Conservation (phyloP, 2,113 vertebrate genomes). For the Nerophis lumbriciformis region DNA sequence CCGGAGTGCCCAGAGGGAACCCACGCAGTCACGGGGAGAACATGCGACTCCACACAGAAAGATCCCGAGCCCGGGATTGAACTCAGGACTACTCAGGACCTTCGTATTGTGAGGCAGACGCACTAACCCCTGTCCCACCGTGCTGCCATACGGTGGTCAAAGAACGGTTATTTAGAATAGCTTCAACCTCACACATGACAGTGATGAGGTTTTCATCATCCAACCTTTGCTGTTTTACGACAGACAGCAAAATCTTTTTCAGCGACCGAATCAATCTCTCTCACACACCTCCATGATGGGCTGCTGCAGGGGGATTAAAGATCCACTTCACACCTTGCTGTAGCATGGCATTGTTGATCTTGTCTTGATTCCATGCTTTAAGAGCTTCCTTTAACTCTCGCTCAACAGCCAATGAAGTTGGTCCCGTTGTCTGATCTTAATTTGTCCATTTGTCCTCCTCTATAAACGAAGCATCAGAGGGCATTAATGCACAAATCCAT, state of each 20-base stretch:
- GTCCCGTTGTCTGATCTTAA: not conserved
- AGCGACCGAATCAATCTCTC: not conserved
- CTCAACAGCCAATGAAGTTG: not conserved
- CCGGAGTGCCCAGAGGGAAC: too few relatives aligned
- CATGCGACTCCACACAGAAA: too few relatives aligned
- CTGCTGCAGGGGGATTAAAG: not conserved
- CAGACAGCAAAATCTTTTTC: not conserved
- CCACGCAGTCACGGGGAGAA: too few relatives aligned
- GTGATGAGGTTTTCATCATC: not conserved
- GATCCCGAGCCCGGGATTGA: too few relatives aligned
- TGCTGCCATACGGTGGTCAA: not conserved
- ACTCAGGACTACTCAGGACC: too few relatives aligned
- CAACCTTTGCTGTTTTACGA: not conserved
- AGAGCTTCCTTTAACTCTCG: not conserved
- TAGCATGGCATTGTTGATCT: not conserved
- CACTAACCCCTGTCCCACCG: too few relatives aligned
- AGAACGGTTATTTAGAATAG: not conserved
- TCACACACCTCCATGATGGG: not conserved
- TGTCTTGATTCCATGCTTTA: not conserved
- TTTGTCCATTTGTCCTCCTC: not conserved
- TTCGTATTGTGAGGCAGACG: too few relatives aligned
- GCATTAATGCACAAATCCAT: constrained; percentile 1
- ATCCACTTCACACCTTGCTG: not conserved
- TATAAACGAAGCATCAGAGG: not conserved
- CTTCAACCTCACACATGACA: not conserved